These are phyloP conservation scores for Chaenocephalus aceratus DNA, from an alignment of 2,113 vertebrate genomes.

Conservation along the genomic window DNA sequence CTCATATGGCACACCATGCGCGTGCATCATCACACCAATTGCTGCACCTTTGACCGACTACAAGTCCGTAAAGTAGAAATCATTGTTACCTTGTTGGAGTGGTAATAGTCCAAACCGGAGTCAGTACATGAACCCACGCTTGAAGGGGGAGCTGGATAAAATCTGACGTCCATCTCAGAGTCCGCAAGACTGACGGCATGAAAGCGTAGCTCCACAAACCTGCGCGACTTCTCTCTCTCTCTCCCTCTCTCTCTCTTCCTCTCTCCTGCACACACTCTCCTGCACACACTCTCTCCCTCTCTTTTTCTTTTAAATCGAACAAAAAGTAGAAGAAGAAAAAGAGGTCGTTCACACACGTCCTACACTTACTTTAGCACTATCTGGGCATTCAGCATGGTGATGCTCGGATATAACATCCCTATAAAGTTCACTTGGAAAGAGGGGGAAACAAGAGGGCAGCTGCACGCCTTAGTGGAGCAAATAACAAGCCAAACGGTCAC, in stretches of 20 bases:
- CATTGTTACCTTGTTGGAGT: conserved; percentile 93
- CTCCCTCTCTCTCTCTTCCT: conserved; percentile 57
- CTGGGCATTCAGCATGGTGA: conserved; percentile 53
- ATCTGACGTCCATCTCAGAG: conserved; percentile 94
- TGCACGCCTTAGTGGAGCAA: conserved; percentile 17
- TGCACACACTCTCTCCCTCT: conserved; percentile 62
- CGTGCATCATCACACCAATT: conserved; percentile 10
- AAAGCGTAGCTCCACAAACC: conserved; percentile 82
- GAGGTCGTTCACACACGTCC: conserved; percentile 70
- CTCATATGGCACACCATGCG: conserved; percentile 1
- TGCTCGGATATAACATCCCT: conserved; percentile 73
- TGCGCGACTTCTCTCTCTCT: conserved; percentile 69
- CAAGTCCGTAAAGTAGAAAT: conserved; percentile 21
- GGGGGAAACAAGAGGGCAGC: not conserved
- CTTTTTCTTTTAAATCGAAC: conserved; percentile 65
- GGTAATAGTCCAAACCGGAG: conserved; percentile 96
- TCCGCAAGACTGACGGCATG: conserved; percentile 88
- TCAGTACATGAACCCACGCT: conserved; percentile 95
- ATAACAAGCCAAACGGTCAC: conserved; percentile 2
- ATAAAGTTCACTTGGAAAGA: conserved; percentile 70
- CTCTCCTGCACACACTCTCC: conserved; percentile 43
- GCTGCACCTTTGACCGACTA: conserved; percentile 26
- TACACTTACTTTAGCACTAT: conserved; percentile 57
- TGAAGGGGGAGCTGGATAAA: conserved; percentile 95
- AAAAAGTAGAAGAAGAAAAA: conserved; percentile 74